Percentiles rank a stretch among this genome's conserved stretches.
Evolutionary conservation across 2,888 invertebrate genomes (phyloP).

Genomic region (Chironomus riparius): DNA sequence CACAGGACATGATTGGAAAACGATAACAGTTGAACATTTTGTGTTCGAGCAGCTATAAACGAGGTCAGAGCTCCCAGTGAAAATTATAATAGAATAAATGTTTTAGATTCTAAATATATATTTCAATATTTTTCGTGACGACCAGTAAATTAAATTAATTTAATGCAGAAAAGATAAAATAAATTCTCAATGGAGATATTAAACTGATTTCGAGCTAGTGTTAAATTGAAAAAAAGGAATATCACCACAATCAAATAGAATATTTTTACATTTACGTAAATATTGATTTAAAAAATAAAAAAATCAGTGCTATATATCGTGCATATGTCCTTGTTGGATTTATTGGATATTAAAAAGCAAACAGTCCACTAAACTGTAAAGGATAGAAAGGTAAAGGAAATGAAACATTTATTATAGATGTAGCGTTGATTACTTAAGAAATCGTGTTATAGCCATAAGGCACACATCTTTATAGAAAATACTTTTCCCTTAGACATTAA

Average conservation of each 20-base stretch:
- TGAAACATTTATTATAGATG: too few species aligned
- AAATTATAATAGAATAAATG: not conserved
- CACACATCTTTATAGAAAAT: not conserved
- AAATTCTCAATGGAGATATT: not conserved
- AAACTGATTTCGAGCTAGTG: not conserved
- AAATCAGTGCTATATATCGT: not conserved
- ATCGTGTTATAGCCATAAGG: not conserved
- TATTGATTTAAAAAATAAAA: not conserved
- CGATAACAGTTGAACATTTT: conserved; percentile 6
- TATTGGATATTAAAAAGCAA: not conserved
- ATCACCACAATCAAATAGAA: not conserved
- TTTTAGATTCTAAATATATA: too few species aligned
- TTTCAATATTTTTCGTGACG: too few species aligned
- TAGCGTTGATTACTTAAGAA: not conserved
- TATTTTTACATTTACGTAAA: not conserved
- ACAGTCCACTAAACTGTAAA: not conserved
- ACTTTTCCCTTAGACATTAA: not conserved
- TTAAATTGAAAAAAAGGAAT: not conserved
- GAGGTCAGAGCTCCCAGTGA: not conserved
- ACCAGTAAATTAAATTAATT: too few species aligned
- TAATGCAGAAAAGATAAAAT: too few species aligned
- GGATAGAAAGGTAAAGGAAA: not conserved
- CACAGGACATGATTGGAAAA: conserved; percentile 12
- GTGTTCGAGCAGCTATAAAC: conserved; percentile 9
- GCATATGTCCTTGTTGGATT: not conserved